Base-by-base conservation (phyloP, 2,888 invertebrate genomes). In the Biston betularia region DNA sequence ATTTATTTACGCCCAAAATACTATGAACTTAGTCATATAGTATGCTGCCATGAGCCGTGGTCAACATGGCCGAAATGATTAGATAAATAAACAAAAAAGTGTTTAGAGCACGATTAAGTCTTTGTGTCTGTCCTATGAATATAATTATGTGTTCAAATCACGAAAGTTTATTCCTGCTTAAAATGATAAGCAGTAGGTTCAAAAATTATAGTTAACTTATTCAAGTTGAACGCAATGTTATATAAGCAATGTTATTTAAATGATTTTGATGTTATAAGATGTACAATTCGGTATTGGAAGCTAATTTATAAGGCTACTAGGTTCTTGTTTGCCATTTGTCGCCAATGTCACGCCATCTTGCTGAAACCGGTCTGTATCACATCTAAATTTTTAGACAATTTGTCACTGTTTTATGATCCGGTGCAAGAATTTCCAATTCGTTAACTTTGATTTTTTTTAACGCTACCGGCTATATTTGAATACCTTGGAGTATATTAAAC, bases 311-410 rank as follows among this genome's bases (percentile, higher is more conserved):
- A n/a, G 9, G 12, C 60, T 52, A 42, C 34, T 9, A 50, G 34
- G 7, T 42, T 12, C 46, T 14, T 54, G 61, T 62, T 10, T 40
- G 46, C 54, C 38, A 54, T 62, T 54, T 62, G 40, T 62, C 14
- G 3, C 33, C 33, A 40, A 62, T 54, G 38, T 62, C 54, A 53
- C n/a, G 34, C 38, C 3, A 10, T 46, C 40, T 46, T 54, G 53
- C n/a, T 11, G 0, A 48, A 46, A 38, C 54, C 45, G 35, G 53
- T 53, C 14, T 15, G 10, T 15, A 9, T n/a, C n/a, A 40, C 33
- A 48, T 12, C n/a, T 6, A 55, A 33, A 48, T 55, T 55, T 49
- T 49, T 57, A 45, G 46, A 50, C 11, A 44, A 56, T 63, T 46
- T 53, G 11, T 40, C 48, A 40, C 54, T 61, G 45, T 54, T 61